Conservation (phyloP, 2,888 invertebrate species). For the Chrysina gloriosa region DNA sequence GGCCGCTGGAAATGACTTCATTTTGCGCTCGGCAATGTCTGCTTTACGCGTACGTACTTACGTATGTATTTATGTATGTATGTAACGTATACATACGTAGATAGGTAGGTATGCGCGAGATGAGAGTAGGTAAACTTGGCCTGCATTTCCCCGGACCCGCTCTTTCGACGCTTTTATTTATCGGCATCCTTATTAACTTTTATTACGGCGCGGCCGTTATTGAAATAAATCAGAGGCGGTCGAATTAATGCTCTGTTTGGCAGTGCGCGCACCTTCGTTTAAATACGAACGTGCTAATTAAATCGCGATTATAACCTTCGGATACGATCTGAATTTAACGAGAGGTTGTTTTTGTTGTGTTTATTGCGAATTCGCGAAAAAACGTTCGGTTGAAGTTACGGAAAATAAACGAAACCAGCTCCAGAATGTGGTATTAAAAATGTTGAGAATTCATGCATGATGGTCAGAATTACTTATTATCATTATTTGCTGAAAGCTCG, state of each 20-base stretch:
- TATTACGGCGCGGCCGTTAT: constrained; percentile 5
- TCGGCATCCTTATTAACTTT: constrained; percentile 19
- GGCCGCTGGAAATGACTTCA: too few species aligned
- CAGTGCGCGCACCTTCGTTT: background rate
- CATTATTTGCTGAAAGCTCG: too few species aligned
- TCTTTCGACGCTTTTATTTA: constrained; percentile 6
- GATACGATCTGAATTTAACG: background rate
- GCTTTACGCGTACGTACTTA: too few species aligned
- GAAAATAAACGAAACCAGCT: too few species aligned
- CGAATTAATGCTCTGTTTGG: constrained; percentile 22
- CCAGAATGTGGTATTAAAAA: too few species aligned
- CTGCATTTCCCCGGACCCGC: background rate
- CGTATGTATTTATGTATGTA: too few species aligned
- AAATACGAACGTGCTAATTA: background rate
- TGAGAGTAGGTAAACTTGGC: background rate
- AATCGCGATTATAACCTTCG: background rate
- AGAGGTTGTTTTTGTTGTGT: background rate
- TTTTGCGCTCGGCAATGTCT: too few species aligned
- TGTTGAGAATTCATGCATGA: too few species aligned
- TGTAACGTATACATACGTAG: too few species aligned
- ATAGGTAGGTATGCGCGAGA: too few species aligned
- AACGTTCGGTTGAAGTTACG: too few species aligned
- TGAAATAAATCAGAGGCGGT: background rate
- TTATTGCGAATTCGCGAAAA: background rate
- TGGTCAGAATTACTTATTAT: too few species aligned